Base-by-base conservation (phyloP, 2,797 vertebrate genomes). In the Orientallactaga sibirica region DNA sequence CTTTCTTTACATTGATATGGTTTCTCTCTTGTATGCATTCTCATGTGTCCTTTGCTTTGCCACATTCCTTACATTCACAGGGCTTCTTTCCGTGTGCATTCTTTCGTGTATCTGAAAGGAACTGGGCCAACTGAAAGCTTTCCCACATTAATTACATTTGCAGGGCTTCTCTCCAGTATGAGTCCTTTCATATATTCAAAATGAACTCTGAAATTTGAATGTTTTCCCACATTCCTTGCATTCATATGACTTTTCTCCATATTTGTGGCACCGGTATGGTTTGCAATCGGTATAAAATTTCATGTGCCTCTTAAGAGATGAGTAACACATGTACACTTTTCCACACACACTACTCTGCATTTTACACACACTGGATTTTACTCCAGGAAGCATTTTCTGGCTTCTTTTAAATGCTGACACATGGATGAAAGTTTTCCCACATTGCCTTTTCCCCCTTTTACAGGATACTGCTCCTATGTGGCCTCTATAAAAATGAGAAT, bases 71-170 rank as follows among this genome's bases (percentile, higher is more conserved):
- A 70, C 94, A 95, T 20, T 70, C 52, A 24, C 93, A 96, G 12
- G 96, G 95, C 20, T 93, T 96, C 75, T 97, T 94, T 70, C 96
- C 95, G 83, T 97, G 66, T 96, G 96, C 4, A 92, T 96, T 27
- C 93, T 76, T 79, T 88, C 79, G 1, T 96, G 96, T 33, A 93
- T 95, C 48, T 91, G 94, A 76, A 96, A 94, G 48, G 95, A 89
- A 88, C 16, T 96, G 66, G 70, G 94, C 43, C 93, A 96, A 16
- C 91, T 76, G 77, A 95, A 96, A 22, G 92, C 92, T 61, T 96
- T 96, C 5, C 96, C 96, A 70, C 95, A 96, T 16, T 95, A 88
- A 25, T 95, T 79, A 82, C 96, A 97, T 48, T 90, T 41, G 5
- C 96, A 97, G 15, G 95, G 92, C 48, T 97, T 96, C 93, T 95